These are phyloP conservation scores for Pleuronectes platessa DNA, from an alignment of 2,113 vertebrate genomes.

Conservation along the genomic window DNA sequence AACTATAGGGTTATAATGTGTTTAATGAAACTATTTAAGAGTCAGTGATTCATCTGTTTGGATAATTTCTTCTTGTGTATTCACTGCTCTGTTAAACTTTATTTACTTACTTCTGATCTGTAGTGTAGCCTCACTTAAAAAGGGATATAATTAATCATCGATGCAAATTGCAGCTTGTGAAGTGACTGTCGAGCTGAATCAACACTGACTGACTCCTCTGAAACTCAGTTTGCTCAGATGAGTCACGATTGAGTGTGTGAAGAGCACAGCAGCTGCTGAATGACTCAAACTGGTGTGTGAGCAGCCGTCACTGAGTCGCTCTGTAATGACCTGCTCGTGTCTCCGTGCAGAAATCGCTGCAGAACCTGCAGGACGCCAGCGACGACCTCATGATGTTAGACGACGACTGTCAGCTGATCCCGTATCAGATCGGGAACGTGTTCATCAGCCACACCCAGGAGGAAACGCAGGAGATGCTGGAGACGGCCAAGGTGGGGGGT, in stretches of 20 bases:
- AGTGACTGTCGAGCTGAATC: neutral
- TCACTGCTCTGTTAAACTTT: neutral
- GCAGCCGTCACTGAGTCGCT: neutral
- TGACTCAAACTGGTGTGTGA: neutral
- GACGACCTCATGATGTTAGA: slow-evolving; percentile 95
- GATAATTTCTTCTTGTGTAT: neutral
- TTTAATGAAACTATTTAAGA: neutral
- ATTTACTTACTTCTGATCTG: neutral
- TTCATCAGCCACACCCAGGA: slow-evolving; percentile 96
- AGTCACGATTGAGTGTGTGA: neutral
- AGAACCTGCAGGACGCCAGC: slow-evolving; percentile 94
- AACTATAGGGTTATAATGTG: neutral
- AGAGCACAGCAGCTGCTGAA: neutral
- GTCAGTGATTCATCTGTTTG: neutral
- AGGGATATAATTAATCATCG: neutral
- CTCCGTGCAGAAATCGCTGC: slow-evolving; percentile 89
- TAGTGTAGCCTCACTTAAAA: neutral
- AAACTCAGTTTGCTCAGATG: neutral
- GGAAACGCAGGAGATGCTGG: slow-evolving; percentile 95
- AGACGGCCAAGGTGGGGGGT: slow-evolving; percentile 89
- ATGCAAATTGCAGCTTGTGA: neutral
- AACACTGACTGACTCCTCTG: neutral
- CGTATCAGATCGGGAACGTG: slow-evolving; percentile 96
- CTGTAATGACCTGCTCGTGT: slow-evolving; percentile 2
- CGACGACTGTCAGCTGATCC: slow-evolving; percentile 88